Conservation (phyloP, 2,888 invertebrate genomes). For the Chloromyia formosa region DNA sequence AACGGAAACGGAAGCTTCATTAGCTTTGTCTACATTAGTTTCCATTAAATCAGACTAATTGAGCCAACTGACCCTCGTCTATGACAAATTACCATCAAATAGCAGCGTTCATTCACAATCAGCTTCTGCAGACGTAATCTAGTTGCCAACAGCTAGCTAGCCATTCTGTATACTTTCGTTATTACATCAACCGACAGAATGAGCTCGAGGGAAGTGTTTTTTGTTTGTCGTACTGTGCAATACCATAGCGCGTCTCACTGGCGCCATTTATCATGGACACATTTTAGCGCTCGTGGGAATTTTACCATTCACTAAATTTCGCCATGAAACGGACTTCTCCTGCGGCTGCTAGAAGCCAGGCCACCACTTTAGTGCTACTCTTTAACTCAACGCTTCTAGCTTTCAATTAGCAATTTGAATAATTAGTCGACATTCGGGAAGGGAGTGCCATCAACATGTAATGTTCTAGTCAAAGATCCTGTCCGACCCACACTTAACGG, state of each 20-base stretch:
- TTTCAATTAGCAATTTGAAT: conserved; percentile 42
- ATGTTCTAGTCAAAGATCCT: too few relatives aligned
- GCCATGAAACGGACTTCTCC: background rate
- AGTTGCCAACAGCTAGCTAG: background rate
- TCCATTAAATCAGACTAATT: too few relatives aligned
- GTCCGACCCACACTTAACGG: too few relatives aligned
- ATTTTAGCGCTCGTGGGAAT: conserved; percentile 16
- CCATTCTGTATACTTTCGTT: conserved; percentile 8
- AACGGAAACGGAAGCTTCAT: too few relatives aligned
- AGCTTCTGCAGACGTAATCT: background rate
- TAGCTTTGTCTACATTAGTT: too few relatives aligned
- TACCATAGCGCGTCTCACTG: conserved; percentile 26
- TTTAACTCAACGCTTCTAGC: conserved; percentile 16
- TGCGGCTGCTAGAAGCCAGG: background rate
- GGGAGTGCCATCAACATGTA: background rate
- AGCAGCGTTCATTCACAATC: background rate
- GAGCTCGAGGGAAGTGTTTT: background rate
- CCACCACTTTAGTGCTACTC: background rate
- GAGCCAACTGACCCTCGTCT: too few relatives aligned
- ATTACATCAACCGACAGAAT: background rate
- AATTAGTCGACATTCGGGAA: conserved; percentile 11
- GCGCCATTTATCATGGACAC: conserved; percentile 26
- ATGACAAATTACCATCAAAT: background rate
- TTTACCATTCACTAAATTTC: background rate
- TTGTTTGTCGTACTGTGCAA: background rate